Evolutionary conservation across 2,797 vertebrate species (phyloP).

Genomic region (Myripristis murdjan): DNA sequence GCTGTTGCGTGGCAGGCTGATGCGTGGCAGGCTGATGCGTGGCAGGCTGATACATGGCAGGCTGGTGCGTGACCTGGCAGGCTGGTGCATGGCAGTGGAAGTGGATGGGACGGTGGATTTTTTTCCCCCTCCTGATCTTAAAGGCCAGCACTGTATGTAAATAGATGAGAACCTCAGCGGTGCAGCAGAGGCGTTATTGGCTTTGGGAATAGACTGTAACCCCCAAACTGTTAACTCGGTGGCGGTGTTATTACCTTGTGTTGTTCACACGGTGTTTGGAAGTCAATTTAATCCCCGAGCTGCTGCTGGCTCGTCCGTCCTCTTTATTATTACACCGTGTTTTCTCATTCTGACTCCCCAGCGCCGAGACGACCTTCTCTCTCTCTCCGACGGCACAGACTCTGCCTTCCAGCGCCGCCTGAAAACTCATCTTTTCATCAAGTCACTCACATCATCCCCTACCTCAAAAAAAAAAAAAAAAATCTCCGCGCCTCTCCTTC

Average conservation of each 20-base stretch:
- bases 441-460: conserved; percentile 9
- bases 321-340: conserved; percentile 43
- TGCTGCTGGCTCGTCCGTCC: conserved; percentile 25
- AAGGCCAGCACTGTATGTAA: conserved; percentile 40
- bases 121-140: too few species aligned
- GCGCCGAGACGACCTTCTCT: conserved; percentile 41
- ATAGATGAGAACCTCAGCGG: too few species aligned
- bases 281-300: conserved; percentile 41
- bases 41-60: too few species aligned
- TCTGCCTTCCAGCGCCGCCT: neutral
- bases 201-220: conserved; percentile 31
- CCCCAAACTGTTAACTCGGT: conserved; percentile 15
- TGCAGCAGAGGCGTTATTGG: conserved; percentile 22
- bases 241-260: conserved; percentile 19
- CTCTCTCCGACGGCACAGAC: too few species aligned
- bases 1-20: too few species aligned
- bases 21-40: too few species aligned
- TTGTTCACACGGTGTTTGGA: conserved; percentile 29
- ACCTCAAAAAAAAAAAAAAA: too few species aligned
- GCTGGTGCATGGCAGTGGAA: too few species aligned
- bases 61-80: too few species aligned
- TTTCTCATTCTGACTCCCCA: conserved; percentile 17
- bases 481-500: too few species aligned
- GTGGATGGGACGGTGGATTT: too few species aligned
- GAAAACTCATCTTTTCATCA: conserved; percentile 27